Base-by-base conservation (phyloP, 2,113 vertebrate genomes). In the Neolamprologus sp. region DNA sequence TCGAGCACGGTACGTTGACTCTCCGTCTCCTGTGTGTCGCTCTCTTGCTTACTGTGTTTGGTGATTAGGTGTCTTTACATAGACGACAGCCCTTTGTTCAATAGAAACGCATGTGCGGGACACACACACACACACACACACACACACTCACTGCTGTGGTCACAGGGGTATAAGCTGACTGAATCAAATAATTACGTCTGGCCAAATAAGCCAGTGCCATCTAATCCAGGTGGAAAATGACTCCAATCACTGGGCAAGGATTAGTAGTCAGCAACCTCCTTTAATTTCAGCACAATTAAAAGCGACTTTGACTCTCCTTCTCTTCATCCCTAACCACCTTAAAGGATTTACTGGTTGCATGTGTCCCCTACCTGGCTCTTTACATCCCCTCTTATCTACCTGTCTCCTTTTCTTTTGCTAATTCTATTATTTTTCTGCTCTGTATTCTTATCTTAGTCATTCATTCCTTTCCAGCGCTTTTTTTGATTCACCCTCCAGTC, bases 1-100 rank as follows among this genome's bases (percentile, higher is more conserved):
- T 98, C 98, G 5, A 98, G 98, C 47, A 97, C 97, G 95, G 98
- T 99, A 96, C 96, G 98, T 98, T 45, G 16, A 7, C 58, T 35
- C 78, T 81, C 75, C 6, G 3, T 58, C 58, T 89, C 54, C 83
- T 51, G 16, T 88, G 54, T 86, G 9, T 92, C 26, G 49, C 47
- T 82, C 40, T 81, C 83, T 80, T 57, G 83, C 82, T 82, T 82
- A 4, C 85, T 68, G 78, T 90, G 93, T 88, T 87, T 90, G 91
- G 88, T 86, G 91, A 93, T 93, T 88, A 89, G 82, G 81, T 93
- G 86, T 93, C 88, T 90, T 94, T 90, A 89, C 83, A 81, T 89
- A 86, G 84, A 88, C 37, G 42, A 82, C 87, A 89, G 80, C 83
- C 87, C 71, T 23, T 82, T 31, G 80, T 85, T 81, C 68, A 83